These are phyloP conservation scores for Akabosia matsudoensis DNA, from an alignment of 1,140 invertebrate species.

Conservation along the genomic window DNA sequence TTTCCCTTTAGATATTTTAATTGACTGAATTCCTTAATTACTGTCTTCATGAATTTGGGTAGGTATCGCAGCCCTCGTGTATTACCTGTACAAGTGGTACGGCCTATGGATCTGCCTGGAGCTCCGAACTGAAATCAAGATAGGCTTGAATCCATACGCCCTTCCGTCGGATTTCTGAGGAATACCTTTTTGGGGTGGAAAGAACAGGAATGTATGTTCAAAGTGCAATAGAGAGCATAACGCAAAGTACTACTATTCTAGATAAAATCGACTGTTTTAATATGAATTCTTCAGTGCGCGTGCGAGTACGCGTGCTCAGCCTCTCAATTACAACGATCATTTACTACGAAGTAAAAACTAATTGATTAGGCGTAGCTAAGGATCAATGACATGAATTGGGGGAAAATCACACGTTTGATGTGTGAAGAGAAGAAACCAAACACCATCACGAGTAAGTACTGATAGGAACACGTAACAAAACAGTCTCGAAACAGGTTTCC, in stretches of 20 bases:
- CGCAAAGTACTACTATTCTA: conserved; percentile 14
- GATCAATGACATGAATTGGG: too few relatives aligned
- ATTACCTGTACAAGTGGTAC: conserved; percentile 38
- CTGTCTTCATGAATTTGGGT: background rate
- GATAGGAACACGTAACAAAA: too few relatives aligned
- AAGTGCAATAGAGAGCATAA: conserved; percentile 22
- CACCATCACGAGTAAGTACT: too few relatives aligned
- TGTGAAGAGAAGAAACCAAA: too few relatives aligned
- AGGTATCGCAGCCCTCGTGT: conserved; percentile 23
- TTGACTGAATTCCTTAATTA: background rate
- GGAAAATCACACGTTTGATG: too few relatives aligned
- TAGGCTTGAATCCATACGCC: conserved; percentile 29
- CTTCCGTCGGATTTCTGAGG: conserved; percentile 35
- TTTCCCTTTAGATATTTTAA: too few relatives aligned
- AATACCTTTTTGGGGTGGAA: conserved; percentile 20
- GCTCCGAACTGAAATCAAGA: conserved; percentile 34
- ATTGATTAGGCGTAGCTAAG: too few relatives aligned
- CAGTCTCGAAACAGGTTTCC: too few relatives aligned
- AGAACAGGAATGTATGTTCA: conserved; percentile 9
- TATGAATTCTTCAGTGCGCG: background rate
- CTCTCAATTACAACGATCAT: background rate
- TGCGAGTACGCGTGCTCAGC: background rate
- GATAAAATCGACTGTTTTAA: background rate
- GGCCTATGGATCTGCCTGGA: conserved; percentile 35
- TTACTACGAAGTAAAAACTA: too few relatives aligned